Evolutionary conservation across 2,797 vertebrate genomes (phyloP), one percentile per base, ranked within the genome.

Genomic region (Lophius americanus): DNA sequence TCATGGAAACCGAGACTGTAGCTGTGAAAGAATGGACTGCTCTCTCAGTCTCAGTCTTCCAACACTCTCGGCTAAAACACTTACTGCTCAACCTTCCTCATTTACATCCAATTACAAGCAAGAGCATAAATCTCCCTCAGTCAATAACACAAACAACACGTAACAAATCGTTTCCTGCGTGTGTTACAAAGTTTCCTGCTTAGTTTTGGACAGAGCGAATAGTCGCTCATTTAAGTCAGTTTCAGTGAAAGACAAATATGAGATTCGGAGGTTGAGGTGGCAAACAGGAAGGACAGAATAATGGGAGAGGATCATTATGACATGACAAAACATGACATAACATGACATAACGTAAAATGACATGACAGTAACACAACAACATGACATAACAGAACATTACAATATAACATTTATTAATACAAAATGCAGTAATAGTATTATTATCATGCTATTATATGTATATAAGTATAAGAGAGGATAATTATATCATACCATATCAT

Each of bases 161-260:
- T 41, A n/a, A 38, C 32, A 56, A 64, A 78, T 60, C 58, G 33
- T 46, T 23, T 42, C 23, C 51, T 10, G 3, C 5, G 37, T 57
- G 56, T 49, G 63, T 62, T 69, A 60, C 23, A 23, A 65, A 50
- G 69, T 50, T n/a, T 62, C 32, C 66, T 32, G 48, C 75, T 71
- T 60, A 6, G 32, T 76, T 76, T 79, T 46, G 79, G 80, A 82
- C 76, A 85, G 66, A 61, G 61, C 64, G 69, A 75, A 76, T 74
- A 59, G 54, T 55, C 59, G 61, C 58, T 50, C 64, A 68, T 60
- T 59, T 49, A 65, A 67, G 52, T 53, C 70, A 47, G 37, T 33
- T 73, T 72, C 60, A 64, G 50, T 82, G 67, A 81, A 67, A 86
- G 76, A 75, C 79, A 46, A 84, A 82, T 65, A 78, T 73, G 71